Conservation (phyloP, 2,888 invertebrate species). For the Leptopilina myrica region DNA sequence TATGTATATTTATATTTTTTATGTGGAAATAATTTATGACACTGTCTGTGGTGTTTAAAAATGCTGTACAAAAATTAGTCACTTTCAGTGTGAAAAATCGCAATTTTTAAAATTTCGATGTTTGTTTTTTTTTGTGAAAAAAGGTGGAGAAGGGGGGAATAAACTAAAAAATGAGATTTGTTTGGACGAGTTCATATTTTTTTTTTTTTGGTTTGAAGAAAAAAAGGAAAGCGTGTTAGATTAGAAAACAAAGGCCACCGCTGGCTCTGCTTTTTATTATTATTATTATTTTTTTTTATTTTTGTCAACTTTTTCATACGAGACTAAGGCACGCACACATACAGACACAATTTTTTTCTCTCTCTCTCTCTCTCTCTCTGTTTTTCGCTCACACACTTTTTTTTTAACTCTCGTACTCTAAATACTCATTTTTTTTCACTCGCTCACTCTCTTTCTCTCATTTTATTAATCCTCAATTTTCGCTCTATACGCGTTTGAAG, state of each 20-base stretch:
- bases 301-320: conserved; percentile 52
- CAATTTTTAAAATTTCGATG: conserved; percentile 27
- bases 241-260: conserved; percentile 60
- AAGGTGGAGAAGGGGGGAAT: not conserved
- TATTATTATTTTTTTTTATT: too few species aligned
- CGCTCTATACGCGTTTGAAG: not conserved
- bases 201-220: not conserved
- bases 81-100: conserved; percentile 50
- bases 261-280: conserved; percentile 54
- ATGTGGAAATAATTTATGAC: conserved; percentile 41
- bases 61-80: conserved; percentile 65
- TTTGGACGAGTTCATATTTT: conserved; percentile 19
- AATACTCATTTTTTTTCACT: conserved; percentile 43
- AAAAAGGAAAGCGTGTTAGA: conserved; percentile 48
- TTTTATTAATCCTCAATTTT: conserved; percentile 39
- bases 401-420: conserved; percentile 3
- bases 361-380: not conserved
- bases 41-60: conserved; percentile 74
- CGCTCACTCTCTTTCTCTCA: conserved; percentile 48
- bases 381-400: conserved; percentile 45
- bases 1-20: too few species aligned
- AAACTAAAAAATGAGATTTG: conserved; percentile 7
- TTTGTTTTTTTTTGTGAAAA: not conserved
- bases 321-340: conserved; percentile 42
- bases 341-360: conserved; percentile 27